Evolutionary conservation across 2,888 invertebrate genomes (phyloP).

Genomic region (Pterostichus madidus): DNA sequence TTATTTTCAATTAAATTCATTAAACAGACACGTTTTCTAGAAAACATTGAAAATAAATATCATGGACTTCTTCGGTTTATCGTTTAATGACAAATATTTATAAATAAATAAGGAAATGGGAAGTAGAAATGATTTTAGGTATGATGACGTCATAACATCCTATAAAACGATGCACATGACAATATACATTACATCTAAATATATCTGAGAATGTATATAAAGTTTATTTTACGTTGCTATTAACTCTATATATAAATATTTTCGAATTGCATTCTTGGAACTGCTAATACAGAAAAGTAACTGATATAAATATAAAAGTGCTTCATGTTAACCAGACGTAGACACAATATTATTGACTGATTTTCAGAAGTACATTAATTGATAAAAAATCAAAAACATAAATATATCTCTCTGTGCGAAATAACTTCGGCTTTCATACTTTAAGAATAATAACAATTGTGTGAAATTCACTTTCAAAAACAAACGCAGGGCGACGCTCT

Average conservation of each 20-base stretch:
- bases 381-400: no score
- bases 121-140: neutral
- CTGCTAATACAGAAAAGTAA: slow-evolving; percentile 1
- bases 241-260: slow-evolving; percentile 37
- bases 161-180: slow-evolving; percentile 9
- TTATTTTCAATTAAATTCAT: slow-evolving; percentile 17
- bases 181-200: neutral
- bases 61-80: neutral
- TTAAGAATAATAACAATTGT: no score
- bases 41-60: slow-evolving; percentile 1
- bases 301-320: neutral
- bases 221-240: slow-evolving; percentile 31
- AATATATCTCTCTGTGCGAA: no score
- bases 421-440: no score
- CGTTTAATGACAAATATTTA: neutral
- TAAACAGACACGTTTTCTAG: slow-evolving; percentile 3
- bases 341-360: slow-evolving; percentile 5
- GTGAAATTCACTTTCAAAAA: no score
- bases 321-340: neutral
- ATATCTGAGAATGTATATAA: slow-evolving; percentile 28
- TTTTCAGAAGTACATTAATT: neutral
- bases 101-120: slow-evolving; percentile 13
- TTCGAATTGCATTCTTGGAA: slow-evolving; percentile 29
- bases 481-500: no score
- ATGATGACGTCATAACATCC: neutral